Conservation (phyloP, 2,888 invertebrate species). For the Leptarthrus brevirostris region DNA sequence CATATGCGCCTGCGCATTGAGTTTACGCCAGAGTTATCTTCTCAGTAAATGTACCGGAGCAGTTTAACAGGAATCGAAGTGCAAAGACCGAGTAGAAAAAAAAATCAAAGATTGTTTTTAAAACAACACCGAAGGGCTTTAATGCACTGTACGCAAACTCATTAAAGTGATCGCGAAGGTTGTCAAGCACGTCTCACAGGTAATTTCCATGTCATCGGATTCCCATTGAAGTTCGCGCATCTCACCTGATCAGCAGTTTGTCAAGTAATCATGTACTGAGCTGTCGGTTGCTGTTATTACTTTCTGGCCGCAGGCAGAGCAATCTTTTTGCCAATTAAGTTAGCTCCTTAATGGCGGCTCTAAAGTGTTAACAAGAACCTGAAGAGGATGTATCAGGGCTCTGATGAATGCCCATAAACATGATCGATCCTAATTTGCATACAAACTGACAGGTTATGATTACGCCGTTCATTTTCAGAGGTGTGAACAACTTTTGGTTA, state of each 20-base stretch:
- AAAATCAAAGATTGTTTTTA: neutral
- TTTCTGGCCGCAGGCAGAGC: conserved; percentile 3
- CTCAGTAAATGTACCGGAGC: conserved; percentile 30
- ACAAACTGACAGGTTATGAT: conserved; percentile 40
- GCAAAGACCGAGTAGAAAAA: conserved; percentile 1
- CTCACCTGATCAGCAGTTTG: conserved; percentile 41
- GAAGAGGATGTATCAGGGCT: conserved; percentile 3
- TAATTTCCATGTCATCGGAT: conserved; percentile 42
- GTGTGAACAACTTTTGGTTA: conserved; percentile 32
- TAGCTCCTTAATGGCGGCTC: conserved; percentile 30
- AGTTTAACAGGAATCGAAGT: conserved; percentile 9
- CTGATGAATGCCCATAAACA: conserved; percentile 26
- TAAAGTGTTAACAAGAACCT: conserved; percentile 46
- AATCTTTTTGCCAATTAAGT: conserved; percentile 45
- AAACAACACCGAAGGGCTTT: conserved; percentile 33
- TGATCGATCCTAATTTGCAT: conserved; percentile 44
- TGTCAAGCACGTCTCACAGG: conserved; percentile 29
- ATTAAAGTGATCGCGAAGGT: conserved; percentile 28
- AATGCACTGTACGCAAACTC: conserved; percentile 17
- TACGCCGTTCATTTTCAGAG: conserved; percentile 20
- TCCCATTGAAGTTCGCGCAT: conserved; percentile 25
- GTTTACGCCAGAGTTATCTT: conserved; percentile 11
- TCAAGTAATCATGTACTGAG: conserved; percentile 17
- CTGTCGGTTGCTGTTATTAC: conserved; percentile 9
- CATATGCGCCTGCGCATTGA: conserved; percentile 8